Conservation (phyloP, 2,888 invertebrate genomes). For the Cepaea hortensis region DNA sequence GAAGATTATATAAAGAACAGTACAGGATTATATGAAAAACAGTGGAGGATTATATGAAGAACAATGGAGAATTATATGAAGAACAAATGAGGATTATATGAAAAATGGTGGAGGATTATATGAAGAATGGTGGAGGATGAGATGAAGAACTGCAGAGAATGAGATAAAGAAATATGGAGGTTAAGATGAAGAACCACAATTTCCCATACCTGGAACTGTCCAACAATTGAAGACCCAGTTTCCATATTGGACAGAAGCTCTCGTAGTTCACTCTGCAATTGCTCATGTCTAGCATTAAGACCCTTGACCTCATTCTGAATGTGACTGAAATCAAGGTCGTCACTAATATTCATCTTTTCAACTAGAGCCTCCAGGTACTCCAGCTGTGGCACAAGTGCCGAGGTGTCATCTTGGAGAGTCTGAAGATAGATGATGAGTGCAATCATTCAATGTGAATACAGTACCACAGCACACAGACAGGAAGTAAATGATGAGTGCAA, state of each 20-base stretch:
- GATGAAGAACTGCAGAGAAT: no score
- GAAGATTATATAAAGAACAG: no score
- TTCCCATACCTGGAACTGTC: slow-evolving; percentile 78
- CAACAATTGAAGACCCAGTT: slow-evolving; percentile 83
- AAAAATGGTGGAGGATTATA: no score
- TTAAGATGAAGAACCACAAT: not conserved
- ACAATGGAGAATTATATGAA: not conserved
- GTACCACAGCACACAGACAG: no score
- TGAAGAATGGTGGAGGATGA: no score
- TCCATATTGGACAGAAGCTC: slow-evolving; percentile 68
- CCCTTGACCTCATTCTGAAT: slow-evolving; percentile 87
- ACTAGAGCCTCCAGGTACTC: slow-evolving; percentile 83
- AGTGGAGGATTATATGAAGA: not conserved
- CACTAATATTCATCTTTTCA: slow-evolving; percentile 87
- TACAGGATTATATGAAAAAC: not conserved
- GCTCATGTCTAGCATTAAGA: slow-evolving; percentile 82
- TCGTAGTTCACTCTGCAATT: slow-evolving; percentile 80
- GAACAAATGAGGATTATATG: no score
- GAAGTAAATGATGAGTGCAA: no score
- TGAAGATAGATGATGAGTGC: slow-evolving; percentile 40
- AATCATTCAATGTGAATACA: not conserved
- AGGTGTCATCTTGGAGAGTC: slow-evolving; percentile 83
- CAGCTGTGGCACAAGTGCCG: slow-evolving; percentile 85
- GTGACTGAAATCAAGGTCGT: slow-evolving; percentile 84
- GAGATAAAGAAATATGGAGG: no score